Percentiles rank a stretch among this genome's conserved stretches.
Conservation (phyloP, 2,113 vertebrate genomes). For the Hypomesus transpacificus region DNA sequence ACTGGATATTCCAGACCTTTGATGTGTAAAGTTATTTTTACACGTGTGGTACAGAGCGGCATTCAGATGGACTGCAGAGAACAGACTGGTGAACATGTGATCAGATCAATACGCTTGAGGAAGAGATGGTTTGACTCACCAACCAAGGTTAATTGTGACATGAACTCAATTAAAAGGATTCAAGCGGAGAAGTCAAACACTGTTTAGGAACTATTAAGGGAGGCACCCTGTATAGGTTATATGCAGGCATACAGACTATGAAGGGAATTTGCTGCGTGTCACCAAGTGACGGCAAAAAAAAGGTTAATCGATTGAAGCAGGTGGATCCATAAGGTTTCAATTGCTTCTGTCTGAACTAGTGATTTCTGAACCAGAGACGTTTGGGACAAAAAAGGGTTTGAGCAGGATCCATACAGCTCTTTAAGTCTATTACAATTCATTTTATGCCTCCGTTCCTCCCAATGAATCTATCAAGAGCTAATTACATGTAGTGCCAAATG, state of each 20-base stretch:
- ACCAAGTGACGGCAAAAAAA: conserved; percentile 19
- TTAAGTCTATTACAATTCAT: background rate
- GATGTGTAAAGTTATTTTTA: background rate
- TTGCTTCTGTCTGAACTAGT: conserved; percentile 32
- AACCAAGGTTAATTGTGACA: conserved; percentile 46
- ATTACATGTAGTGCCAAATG: conserved; percentile 6
- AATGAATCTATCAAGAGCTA: conserved; percentile 30
- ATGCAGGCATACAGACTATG: no score
- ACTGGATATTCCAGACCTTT: background rate
- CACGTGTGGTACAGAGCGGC: background rate
- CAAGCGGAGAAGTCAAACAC: conserved; percentile 52
- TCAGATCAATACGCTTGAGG: conserved; percentile 47
- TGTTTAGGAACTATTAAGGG: conserved; percentile 22
- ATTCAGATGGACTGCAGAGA: conserved; percentile 10
- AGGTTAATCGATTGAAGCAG: conserved; percentile 42
- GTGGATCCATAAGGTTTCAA: conserved; percentile 42
- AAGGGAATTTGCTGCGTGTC: conserved; percentile 17
- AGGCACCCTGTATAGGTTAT: no score
- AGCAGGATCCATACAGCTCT: background rate
- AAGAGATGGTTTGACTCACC: conserved; percentile 45
- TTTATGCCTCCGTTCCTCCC: background rate
- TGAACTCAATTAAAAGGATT: conserved; percentile 41
- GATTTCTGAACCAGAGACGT: conserved; percentile 39
- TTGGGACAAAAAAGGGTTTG: conserved; percentile 23
- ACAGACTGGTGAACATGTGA: conserved; percentile 2